A percentile compares a stretch with the other conserved stretches of the same genome.
Conservation (phyloP, 2,888 invertebrate species). For the Tridacna gigas region DNA sequence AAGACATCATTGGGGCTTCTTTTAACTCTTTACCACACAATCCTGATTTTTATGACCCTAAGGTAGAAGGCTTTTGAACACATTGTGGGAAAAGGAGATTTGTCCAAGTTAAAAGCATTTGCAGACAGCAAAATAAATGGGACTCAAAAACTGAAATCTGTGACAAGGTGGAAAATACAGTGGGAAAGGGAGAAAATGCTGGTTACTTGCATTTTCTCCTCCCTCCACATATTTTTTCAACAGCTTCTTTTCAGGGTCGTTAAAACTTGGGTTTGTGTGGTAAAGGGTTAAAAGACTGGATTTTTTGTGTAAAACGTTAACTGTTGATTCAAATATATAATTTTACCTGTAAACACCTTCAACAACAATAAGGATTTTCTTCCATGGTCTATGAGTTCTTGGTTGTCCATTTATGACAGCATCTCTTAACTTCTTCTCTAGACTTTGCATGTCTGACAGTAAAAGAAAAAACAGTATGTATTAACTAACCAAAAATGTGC, state of each 20-base stretch:
- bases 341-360: slow-evolving; percentile 94
- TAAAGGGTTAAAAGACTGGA: neutral
- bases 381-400: slow-evolving; percentile 91
- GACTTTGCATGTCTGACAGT: slow-evolving; percentile 90
- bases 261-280: neutral
- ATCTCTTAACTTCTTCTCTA: slow-evolving; percentile 91
- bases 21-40: no score
- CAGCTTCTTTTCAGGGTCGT: neutral
- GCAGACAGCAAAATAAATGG: no score
- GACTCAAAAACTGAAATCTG: no score
- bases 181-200: neutral
- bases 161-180: neutral
- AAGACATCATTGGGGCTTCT: no score
- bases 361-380: slow-evolving; percentile 95
- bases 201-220: neutral
- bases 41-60: no score
- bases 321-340: no score
- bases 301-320: neutral
- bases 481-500: neutral
- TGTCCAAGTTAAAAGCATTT: no score
- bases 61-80: no score
- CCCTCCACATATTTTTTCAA: neutral
- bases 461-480: neutral
- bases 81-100: no score
- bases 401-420: slow-evolving; percentile 93